These are phyloP conservation scores for Herminia tarsipennalis DNA, from an alignment of 2,888 invertebrate genomes.

Conservation along the genomic window DNA sequence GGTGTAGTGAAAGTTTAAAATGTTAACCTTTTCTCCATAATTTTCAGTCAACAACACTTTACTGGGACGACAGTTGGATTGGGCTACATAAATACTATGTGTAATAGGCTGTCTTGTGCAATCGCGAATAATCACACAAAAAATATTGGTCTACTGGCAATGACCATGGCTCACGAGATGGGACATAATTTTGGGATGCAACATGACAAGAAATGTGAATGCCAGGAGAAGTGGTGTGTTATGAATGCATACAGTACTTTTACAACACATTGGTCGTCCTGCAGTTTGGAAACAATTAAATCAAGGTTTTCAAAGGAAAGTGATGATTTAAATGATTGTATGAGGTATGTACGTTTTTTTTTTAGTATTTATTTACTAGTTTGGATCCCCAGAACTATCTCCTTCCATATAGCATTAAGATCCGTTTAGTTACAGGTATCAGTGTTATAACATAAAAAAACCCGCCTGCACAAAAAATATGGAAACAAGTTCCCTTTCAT, in stretches of 20 bases:
- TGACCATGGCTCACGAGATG: constrained; percentile 23
- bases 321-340: constrained; percentile 99
- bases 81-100: constrained; percentile 97
- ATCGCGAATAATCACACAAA: constrained; percentile 1
- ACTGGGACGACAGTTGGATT: no score
- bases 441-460: no score
- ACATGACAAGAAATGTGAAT: constrained; percentile 88
- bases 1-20: no score
- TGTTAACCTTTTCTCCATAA: background rate
- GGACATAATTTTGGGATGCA: constrained; percentile 25
- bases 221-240: constrained; percentile 95
- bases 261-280: constrained; percentile 97
- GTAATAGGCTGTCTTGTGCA: constrained; percentile 92
- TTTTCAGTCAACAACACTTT: constrained; percentile 93
- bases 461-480: no score
- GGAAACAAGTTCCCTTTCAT: no score
- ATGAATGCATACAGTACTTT: constrained; percentile 97
- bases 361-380: no score
- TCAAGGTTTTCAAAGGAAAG: constrained; percentile 96
- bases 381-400: no score
- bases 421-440: no score
- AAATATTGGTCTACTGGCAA: constrained; percentile 6
- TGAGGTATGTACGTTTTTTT: constrained; percentile 65
- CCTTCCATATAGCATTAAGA: no score
- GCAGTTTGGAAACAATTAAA: constrained; percentile 94